Evolutionary conservation across 2,113 vertebrate species (phyloP).

Genomic region (Platichthys flesus): DNA sequence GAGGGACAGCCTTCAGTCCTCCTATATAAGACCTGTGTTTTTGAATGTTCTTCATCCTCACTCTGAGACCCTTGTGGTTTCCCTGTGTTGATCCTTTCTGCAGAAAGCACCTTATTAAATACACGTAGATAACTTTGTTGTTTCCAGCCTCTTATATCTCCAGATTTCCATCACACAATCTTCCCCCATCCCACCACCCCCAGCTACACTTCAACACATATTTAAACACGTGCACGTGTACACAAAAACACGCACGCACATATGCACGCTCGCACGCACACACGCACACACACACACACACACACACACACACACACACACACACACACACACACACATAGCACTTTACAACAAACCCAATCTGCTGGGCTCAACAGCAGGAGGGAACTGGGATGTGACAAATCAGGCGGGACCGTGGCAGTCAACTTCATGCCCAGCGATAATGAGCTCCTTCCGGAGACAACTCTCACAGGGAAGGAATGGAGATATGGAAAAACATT

Average conservation of each 20-base stretch:
- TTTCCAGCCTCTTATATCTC: no score
- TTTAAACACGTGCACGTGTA: not conserved
- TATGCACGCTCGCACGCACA: no score
- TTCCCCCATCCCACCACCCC: constrained; percentile 1
- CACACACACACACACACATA: constrained; percentile 21
- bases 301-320: constrained; percentile 1
- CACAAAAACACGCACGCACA: not conserved
- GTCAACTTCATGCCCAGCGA: constrained; percentile 75
- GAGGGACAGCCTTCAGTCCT: no score
- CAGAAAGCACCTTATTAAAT: no score
- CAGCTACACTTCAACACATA: constrained; percentile 2
- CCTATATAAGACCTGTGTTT: no score
- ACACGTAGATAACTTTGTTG: no score
- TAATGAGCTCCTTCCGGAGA: constrained; percentile 79
- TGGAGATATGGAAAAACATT: constrained; percentile 30
- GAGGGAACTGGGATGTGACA: constrained; percentile 69
- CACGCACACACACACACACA: no score
- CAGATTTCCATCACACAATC: not conserved
- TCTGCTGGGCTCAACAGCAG: constrained; percentile 52
- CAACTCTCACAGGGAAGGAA: constrained; percentile 40
- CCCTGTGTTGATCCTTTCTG: no score
- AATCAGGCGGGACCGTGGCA: constrained; percentile 73
- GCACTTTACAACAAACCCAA: constrained; percentile 45
- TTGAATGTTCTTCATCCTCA: no score
- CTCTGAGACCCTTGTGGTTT: no score